phyloP scores from a whole-genome alignment of 2,888 invertebrate genomes.

The Melikaiella ostensackeni region DNA sequence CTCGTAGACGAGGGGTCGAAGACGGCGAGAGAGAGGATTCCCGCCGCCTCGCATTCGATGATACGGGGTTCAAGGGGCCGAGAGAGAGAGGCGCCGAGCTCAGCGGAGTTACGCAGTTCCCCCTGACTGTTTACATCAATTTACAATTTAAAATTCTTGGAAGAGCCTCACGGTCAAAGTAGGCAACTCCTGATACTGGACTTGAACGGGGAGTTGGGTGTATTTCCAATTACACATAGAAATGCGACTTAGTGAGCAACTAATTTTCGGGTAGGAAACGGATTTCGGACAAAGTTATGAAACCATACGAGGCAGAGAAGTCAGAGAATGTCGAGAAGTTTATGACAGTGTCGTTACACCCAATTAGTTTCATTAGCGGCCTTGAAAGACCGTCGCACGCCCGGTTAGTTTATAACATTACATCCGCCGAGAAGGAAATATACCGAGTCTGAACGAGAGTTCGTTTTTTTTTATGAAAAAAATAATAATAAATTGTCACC shows the following conservation, averaged over 20 bases:
- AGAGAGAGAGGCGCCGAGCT: no score
- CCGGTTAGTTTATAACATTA: conserved; percentile 1
- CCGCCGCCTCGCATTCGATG: no score
- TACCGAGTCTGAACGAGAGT: neutral
- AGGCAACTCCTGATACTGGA: no score
- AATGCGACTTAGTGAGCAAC: neutral
- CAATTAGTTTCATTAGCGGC: conserved; percentile 70
- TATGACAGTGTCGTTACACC: conserved; percentile 66
- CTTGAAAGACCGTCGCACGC: conserved; percentile 58
- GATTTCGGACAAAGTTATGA: conserved; percentile 1
- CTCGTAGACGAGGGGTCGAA: no score
- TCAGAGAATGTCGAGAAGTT: conserved; percentile 45
- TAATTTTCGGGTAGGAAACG: conserved; percentile 10
- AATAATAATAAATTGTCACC: neutral
- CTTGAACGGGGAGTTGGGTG: no score
- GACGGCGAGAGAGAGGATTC: no score
- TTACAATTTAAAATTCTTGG: no score
- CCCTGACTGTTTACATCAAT: no score
- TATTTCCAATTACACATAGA: neutral
- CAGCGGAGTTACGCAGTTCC: no score
- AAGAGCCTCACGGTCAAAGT: no score
- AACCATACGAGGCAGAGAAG: conserved; percentile 19
- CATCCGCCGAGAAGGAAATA: no score
- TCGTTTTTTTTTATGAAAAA: neutral
- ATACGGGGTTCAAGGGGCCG: no score